Base-by-base conservation (phyloP, 2,888 invertebrate species). In the Neria commutata region DNA sequence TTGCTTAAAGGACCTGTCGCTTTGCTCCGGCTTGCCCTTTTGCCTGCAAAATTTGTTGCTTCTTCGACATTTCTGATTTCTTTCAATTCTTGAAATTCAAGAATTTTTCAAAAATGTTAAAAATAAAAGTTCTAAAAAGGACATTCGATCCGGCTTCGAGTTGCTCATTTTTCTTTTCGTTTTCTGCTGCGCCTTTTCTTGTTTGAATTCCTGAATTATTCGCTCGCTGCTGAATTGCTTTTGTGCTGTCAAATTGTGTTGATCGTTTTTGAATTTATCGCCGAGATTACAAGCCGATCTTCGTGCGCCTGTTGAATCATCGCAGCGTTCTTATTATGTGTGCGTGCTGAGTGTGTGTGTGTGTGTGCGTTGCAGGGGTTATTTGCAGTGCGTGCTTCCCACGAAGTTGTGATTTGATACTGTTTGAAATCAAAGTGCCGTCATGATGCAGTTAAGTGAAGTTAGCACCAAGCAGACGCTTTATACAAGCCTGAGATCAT, bases 271-370 rank as follows among this genome's bases (percentile, higher is more conserved):
- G 67, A 62, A 65, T 69, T 73, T 65, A 70, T 72, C 62, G 5
- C 71, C 71, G 72, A 74, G 67, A 73, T 76, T 73, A 72, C 74
- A 75, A 71, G 71, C 72, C 75, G 72, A 78, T 76, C 77, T 75
- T 56, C 26, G 50, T 54, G 29, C 24, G 54, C 57, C 54, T 63
- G 59, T 54, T 61, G 59, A 59, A 56, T 54, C 54, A 51, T 21
- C 49, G 16, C 52, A 40, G 17, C 42, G 21, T 37, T 19, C 42
- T 42, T 21, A 14, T n/a, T n/a, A n/a, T n/a, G n/a, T n/a, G n/a
- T n/a, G n/a, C n/a, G n/a, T n/a, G n/a, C n/a, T n/a, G n/a, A n/a
- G n/a, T n/a, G n/a, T n/a, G n/a, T n/a, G n/a, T n/a, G n/a, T n/a
- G n/a, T n/a, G n/a, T n/a, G n/a, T n/a, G n/a, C n/a, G n/a, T n/a